Evolutionary conservation across 2,888 invertebrate species (phyloP), one percentile per base, ranked within the genome.

Genomic region (Acrobasis suavella): DNA sequence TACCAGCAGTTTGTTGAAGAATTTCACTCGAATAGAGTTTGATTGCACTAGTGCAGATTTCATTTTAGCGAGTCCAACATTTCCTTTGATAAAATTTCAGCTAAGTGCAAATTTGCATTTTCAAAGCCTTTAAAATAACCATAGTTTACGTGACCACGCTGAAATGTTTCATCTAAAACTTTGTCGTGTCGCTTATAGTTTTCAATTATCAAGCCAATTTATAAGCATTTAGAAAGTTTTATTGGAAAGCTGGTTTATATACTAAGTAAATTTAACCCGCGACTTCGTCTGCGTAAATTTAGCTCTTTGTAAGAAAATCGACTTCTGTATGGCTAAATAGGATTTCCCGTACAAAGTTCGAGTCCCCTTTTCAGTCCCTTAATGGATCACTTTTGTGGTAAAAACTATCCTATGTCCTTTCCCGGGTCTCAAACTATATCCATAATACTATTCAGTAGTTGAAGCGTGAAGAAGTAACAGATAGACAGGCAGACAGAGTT

Each of bases 21-120:
- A 56, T 56, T 56, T 42, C 42, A 15, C 14, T 50, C 37, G 10
- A 50, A 50, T 50, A 50, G 50, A 50, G 9, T 59, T 50, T 59
- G 50, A 59, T 59, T 37, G 37, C 37, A 6, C 50, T n/a, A 14
- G 46, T 59, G 22, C 37, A 58, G 58, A 50, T 59, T 59, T 59
- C 50, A 59, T 59, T 59, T 59, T 14, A 59, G 59, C 50, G 12
- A 38, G 50, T 38, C 38, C 50, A n/a, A 37, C 38, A 16, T 50
- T 59, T 59, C 59, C 59, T 59, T 59, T 59, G 59, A 59, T 59
- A 59, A 50, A 6, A n/a, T 50, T 58, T 38, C 38, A 37, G 16
- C 32, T 59, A 3, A 37, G 32, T 15, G 6, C 22, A 49, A 58
- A 59, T 59, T 50, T 59, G 38, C 59, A 59, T 59, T 59, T 59